phyloP scores from a whole-genome alignment of 2,113 vertebrate genomes.

The Nettapus auritus region DNA sequence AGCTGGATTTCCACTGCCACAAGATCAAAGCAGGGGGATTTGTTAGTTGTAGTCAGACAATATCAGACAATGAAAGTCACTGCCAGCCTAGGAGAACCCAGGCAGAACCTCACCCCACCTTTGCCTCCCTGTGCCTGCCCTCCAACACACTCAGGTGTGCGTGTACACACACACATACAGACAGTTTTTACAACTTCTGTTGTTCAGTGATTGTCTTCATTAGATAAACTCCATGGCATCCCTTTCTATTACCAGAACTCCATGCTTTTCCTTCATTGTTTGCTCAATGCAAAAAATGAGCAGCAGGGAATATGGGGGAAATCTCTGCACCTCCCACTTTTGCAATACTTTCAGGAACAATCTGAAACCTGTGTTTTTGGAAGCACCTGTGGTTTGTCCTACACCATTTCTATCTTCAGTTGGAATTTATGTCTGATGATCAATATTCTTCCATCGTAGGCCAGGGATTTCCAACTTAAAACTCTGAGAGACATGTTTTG shows the following conservation, averaged over 20 bases:
- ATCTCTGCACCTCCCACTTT: background rate
- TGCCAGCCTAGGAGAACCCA: background rate
- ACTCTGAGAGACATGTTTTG: background rate
- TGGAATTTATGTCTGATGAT: background rate
- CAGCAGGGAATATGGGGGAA: background rate
- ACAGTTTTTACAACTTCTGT: background rate
- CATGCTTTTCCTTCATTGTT: background rate
- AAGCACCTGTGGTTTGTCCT: background rate
- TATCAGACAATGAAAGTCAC: slow-evolving; percentile 36
- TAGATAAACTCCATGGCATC: background rate
- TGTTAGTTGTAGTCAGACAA: slow-evolving; percentile 29
- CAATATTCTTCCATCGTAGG: background rate
- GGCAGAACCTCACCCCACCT: background rate
- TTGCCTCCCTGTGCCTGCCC: background rate
- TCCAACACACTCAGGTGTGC: background rate
- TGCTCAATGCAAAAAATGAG: slow-evolving; percentile 7
- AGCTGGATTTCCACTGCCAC: slow-evolving; percentile 46
- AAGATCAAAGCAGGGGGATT: slow-evolving; percentile 70
- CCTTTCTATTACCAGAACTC: background rate
- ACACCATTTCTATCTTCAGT: background rate
- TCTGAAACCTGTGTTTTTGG: background rate
- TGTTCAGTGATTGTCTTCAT: background rate
- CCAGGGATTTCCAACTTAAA: background rate
- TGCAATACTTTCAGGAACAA: background rate
- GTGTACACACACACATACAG: no score